Evolutionary conservation across 2,113 vertebrate genomes (phyloP).

Genomic region (Microcebus lehilahytsara): DNA sequence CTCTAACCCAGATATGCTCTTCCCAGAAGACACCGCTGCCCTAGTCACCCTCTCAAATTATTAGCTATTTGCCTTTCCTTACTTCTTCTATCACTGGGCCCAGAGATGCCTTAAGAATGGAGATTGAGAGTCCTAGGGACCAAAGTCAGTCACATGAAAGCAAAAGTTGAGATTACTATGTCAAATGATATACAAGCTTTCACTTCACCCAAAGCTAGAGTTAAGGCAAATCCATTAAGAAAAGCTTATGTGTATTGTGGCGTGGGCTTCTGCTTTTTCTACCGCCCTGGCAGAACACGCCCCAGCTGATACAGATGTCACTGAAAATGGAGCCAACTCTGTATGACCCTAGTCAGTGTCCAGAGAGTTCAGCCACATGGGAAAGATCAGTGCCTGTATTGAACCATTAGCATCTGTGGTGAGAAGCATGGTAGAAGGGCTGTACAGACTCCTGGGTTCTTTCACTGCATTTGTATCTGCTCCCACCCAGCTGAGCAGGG

Average conservation of each 20-base stretch:
- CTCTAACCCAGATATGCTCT: neutral
- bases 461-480: neutral
- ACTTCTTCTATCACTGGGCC: neutral
- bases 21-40: neutral
- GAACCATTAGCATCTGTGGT: neutral
- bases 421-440: neutral
- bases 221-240: neutral
- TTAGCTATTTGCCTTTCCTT: neutral
- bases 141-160: neutral
- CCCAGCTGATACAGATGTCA: neutral
- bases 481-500: neutral
- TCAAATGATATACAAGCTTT: neutral
- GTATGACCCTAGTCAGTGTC: neutral
- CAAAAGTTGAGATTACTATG: neutral
- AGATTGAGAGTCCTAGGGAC: neutral
- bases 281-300: neutral
- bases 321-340: neutral
- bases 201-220: neutral
- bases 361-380: neutral
- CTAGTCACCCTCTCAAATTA: neutral
- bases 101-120: neutral
- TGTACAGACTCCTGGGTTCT: neutral
- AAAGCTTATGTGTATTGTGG: neutral
- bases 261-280: neutral
- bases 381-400: neutral